Evolutionary conservation across 2,797 vertebrate genomes (phyloP).

Genomic region (Siniperca obscura): DNA sequence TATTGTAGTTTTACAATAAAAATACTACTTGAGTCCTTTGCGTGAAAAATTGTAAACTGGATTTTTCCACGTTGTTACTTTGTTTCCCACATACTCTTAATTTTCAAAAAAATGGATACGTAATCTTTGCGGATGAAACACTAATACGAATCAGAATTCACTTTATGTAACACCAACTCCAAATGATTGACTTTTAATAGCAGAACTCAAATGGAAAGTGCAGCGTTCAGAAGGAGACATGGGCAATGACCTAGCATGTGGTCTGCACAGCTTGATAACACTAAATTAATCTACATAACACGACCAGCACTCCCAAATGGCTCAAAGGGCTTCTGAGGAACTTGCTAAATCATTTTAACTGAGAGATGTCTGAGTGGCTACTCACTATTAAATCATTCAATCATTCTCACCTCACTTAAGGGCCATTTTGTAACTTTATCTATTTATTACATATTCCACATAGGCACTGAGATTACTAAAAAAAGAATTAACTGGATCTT

Average conservation of each 20-base stretch:
- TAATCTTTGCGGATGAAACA: not conserved
- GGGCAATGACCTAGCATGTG: conserved; percentile 40
- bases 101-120: not conserved
- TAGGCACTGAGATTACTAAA: conserved; percentile 42
- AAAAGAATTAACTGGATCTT: conserved; percentile 51
- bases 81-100: not conserved
- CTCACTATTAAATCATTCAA: conserved; percentile 32
- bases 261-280: conserved; percentile 59
- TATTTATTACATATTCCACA: conserved; percentile 29
- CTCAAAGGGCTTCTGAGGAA: conserved; percentile 42
- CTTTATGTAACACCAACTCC: not conserved
- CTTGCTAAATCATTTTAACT: conserved; percentile 30
- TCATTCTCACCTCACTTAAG: conserved; percentile 34
- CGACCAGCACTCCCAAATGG: conserved; percentile 27
- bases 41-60: not conserved
- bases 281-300: conserved; percentile 55
- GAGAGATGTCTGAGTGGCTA: conserved; percentile 28
- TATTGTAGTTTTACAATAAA: no score
- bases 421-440: conserved; percentile 16
- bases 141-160: not conserved
- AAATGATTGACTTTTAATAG: not conserved
- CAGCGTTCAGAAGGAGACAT: not conserved
- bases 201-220: not conserved
- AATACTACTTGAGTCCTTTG: not conserved
- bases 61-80: not conserved